Base-by-base conservation (phyloP, 1,140 invertebrate species). In the Drosophila leontia region DNA sequence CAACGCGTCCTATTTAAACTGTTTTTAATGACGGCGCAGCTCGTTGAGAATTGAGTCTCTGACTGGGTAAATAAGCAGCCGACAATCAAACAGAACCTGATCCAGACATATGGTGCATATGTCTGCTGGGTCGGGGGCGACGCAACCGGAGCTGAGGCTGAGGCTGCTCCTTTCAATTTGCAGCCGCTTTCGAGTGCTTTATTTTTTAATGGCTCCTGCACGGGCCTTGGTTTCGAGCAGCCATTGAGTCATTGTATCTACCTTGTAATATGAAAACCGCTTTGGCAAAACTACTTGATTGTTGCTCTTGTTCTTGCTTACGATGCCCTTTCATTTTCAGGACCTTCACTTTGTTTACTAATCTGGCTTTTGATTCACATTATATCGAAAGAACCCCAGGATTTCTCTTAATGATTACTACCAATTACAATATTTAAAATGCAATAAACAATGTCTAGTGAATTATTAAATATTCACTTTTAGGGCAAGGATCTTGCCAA, bases 21-120 rank as follows among this genome's bases (percentile, higher is more conserved):
- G 58, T 48, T 76, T 81, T 90, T 88, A 90, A 90, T 81, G 85
- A 81, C 75, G 65, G 44, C 48, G 63, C 42, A 41, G 29, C 44
- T 71, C 55, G 34, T 37, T 32, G 37, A 32, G 39, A 34, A 47
- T 23, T 35, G 70, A 74, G 69, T 75, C 55, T 39, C 55, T 51
- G 67, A 19, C 55, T 61, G 67, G 13, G 45, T 39, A 51, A 67
- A 29, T 53, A 61, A 61, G 67, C 15, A 62, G 34, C 39, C 57
- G 68, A 68, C 48, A 47, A 70, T 70, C 57, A 61, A 72, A 51
- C 53, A 53, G 61, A 57, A 59, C 65, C 47, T 32, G 44, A 59
- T 71, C 69, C 67, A 59, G 61, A 62, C 57, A 42, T 56, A 62
- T 34, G 56, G 26, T 37, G 55, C 67, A 70, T 47, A 50, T 61